Conservation (phyloP, 2,888 invertebrate species). For the Heliconius cydno region DNA sequence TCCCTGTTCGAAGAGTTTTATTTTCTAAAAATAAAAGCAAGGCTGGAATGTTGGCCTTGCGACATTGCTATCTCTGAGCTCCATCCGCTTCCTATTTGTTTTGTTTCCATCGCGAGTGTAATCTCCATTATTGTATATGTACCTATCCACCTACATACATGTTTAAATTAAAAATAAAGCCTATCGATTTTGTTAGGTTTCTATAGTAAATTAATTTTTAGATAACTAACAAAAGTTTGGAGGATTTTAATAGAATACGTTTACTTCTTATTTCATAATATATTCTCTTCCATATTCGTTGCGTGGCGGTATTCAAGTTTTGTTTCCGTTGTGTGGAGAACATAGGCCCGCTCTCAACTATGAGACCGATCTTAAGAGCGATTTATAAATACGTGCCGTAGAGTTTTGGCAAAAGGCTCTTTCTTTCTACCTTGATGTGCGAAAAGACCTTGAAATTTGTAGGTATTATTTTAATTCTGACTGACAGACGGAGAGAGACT, state of each 20-base stretch:
- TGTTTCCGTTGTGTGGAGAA: not conserved
- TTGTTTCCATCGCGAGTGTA: slow-evolving; percentile 44
- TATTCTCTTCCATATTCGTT: not conserved
- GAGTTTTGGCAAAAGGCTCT: not conserved
- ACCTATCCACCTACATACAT: not conserved
- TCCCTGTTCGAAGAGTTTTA: slow-evolving; percentile 40
- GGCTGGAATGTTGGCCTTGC: slow-evolving; percentile 55
- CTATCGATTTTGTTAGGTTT: too few species aligned
- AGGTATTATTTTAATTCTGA: not conserved
- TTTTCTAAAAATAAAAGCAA: slow-evolving; percentile 60
- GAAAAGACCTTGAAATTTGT: not conserved
- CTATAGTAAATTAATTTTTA: not conserved
- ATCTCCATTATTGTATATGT: slow-evolving; percentile 14
- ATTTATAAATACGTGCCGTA: too few species aligned
- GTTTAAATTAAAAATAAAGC: not conserved
- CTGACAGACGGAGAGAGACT: too few species aligned
- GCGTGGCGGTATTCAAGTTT: not conserved
- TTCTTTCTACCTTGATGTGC: not conserved
- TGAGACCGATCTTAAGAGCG: too few species aligned
- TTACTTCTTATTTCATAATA: not conserved
- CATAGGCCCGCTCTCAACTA: not conserved
- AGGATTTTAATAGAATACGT: not conserved
- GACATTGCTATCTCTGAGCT: slow-evolving; percentile 53
- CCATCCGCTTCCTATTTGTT: slow-evolving; percentile 59
- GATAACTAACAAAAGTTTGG: not conserved